These are phyloP conservation scores for Malthinus flaveolus DNA, from an alignment of 2,888 invertebrate genomes.

Conservation along the genomic window DNA sequence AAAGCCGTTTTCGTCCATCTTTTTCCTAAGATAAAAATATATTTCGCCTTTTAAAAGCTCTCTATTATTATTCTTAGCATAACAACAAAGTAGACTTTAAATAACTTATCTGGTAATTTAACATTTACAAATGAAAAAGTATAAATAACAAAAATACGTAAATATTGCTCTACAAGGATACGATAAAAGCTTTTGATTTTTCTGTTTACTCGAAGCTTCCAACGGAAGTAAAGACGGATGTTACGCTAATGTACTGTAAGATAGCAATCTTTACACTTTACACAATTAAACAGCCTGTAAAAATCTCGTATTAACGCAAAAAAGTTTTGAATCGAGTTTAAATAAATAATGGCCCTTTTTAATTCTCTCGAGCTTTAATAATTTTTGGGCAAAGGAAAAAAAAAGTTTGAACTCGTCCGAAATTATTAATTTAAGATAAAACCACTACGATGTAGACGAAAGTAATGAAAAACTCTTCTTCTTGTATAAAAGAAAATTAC, in stretches of 20 bases:
- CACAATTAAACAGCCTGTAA: constrained; percentile 8
- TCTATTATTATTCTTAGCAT: no score
- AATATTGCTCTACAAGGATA: constrained; percentile 16
- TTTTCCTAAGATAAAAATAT: no score
- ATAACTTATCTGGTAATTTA: no score
- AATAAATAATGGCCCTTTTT: not conserved
- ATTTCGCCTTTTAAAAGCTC: no score
- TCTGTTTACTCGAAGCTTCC: constrained; percentile 15
- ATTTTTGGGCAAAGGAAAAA: not conserved
- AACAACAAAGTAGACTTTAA: no score
- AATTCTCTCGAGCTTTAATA: not conserved
- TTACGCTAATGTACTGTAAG: constrained; percentile 9
- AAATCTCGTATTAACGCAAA: not conserved
- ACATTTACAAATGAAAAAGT: no score
- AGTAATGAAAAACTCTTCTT: constrained; percentile 24
- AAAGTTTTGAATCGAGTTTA: not conserved
- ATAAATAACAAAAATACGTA: constrained; percentile 8
- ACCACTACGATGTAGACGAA: constrained; percentile 2
- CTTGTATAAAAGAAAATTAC: constrained; percentile 26
- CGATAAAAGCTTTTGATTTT: constrained; percentile 27
- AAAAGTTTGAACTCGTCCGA: not conserved
- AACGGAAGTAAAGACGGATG: constrained; percentile 12
- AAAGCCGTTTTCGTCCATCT: no score
- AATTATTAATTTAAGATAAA: no score
- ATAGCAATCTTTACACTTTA: constrained; percentile 9